Conservation (phyloP, 2,888 invertebrate species). For the Anorthoa munda region DNA sequence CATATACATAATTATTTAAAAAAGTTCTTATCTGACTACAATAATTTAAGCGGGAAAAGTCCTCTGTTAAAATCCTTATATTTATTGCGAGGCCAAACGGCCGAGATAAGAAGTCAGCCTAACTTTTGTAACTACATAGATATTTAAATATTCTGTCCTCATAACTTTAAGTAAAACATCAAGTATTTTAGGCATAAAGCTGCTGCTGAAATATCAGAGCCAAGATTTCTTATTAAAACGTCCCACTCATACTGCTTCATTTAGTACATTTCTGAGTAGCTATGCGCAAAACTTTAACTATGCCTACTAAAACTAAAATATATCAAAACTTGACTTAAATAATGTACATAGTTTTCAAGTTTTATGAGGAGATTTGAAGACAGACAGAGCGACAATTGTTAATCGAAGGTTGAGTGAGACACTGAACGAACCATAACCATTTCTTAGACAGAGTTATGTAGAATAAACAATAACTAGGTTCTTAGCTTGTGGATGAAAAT, state of each 20-base stretch:
- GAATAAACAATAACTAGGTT: too few relatives aligned
- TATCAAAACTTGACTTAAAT: too few relatives aligned
- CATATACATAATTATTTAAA: background rate
- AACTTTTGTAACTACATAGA: slow-evolving; percentile 39
- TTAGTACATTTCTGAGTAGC: background rate
- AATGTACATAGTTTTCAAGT: too few relatives aligned
- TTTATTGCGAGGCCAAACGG: slow-evolving; percentile 43
- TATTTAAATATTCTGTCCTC: slow-evolving; percentile 34
- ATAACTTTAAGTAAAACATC: slow-evolving; percentile 16
- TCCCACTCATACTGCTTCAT: background rate
- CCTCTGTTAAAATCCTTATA: slow-evolving; percentile 24
- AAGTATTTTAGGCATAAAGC: slow-evolving; percentile 5
- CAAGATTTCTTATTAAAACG: background rate
- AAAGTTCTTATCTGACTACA: slow-evolving; percentile 23
- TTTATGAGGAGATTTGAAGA: too few relatives aligned
- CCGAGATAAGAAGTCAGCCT: slow-evolving; percentile 47
- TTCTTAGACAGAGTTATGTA: too few relatives aligned
- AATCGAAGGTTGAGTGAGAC: too few relatives aligned
- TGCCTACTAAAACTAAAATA: background rate
- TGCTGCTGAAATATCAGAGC: too few relatives aligned
- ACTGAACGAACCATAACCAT: too few relatives aligned
- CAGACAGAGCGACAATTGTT: too few relatives aligned
- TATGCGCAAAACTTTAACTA: too few relatives aligned
- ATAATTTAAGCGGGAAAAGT: slow-evolving; percentile 32
- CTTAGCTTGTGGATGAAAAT: too few relatives aligned